A percentile compares a stretch with the other conserved stretches of the same genome.
phyloP scores from a whole-genome alignment of 2,113 vertebrate genomes.

The Phalacrocorax carbo region DNA sequence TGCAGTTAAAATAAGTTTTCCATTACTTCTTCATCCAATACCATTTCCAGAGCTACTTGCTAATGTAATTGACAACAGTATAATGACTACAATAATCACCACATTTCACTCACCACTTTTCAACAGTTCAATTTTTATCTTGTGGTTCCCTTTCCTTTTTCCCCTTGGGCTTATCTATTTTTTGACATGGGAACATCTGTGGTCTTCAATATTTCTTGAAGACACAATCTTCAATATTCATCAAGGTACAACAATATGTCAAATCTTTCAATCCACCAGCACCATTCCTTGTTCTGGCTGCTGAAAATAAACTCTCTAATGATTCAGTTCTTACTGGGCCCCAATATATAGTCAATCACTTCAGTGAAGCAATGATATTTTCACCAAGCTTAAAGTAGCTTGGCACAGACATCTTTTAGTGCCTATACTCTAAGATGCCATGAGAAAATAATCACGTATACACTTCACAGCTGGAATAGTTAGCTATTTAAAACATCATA shows the following conservation, averaged over 20 bases:
- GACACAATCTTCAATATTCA: conserved; percentile 3
- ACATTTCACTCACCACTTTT: background rate
- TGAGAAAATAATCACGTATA: background rate
- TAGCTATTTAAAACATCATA: background rate
- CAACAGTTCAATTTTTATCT: conserved; percentile 25
- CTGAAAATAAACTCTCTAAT: conserved; percentile 54
- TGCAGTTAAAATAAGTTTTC: conserved; percentile 38
- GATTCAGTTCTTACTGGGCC: background rate
- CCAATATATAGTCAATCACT: background rate
- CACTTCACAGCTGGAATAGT: background rate
- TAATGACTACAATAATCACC: conserved; percentile 24
- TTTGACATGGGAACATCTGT: background rate
- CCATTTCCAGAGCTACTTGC: conserved; percentile 1
- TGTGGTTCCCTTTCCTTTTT: background rate
- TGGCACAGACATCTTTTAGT: background rate
- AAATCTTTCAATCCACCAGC: background rate
- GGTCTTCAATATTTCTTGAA: conserved; percentile 23
- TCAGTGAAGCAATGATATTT: background rate
- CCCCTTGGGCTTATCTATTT: conserved; percentile 22
- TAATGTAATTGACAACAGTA: conserved; percentile 48
- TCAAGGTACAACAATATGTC: conserved; percentile 44
- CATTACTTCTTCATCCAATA: background rate
- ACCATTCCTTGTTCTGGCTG: background rate
- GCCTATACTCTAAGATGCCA: background rate
- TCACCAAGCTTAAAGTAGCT: background rate